Evolutionary conservation across 2,113 vertebrate genomes (phyloP), one percentile per base, ranked within the genome.

Genomic region (Hippocampus guttulatus): DNA sequence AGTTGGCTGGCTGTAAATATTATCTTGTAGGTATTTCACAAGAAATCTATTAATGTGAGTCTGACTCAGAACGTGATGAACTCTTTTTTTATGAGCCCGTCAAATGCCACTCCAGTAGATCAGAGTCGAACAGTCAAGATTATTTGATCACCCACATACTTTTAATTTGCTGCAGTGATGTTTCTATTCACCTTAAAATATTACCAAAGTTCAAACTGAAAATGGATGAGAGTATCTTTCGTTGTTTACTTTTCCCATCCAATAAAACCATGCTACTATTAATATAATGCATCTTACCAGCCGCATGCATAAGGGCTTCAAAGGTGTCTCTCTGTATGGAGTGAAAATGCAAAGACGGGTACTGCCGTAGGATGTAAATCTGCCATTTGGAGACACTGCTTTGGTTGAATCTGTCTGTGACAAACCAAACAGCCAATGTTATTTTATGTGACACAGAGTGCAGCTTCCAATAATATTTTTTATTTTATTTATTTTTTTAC

Each of bases 281-380:
- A 38, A 25, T 64, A 47, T 52, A 57, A 52, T 74, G 30, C 30
- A 47, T 45, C 51, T 62, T 61, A 70, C 58, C 45, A 27, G 70
- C 54, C 9, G 18, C 49, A 23, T 52, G 45, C 43, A 49, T 63
- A 25, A 49, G 69, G 45, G 54, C 6, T 45, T 11, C 11, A 11
- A 2, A 5, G 25, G 5, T 12, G 55, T 57, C 23, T 57, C 64
- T 74, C 74, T 68, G 41, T 65, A 20, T 55, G 33, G 67, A 15
- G 69, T 38, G 64, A 74, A 68, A 33, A 64, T 60, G 61, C 40
- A 72, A 58, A 66, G 51, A 71, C 51, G 14, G 12, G 23, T 10
- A 0, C 75, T n/a, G 21, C 63, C 70, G 51, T 49, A 64, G 49
- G 52, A 75, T 64, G 75, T 75, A 41, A 75, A 86, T 69, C 70